These are phyloP conservation scores for Drosophila maculinotata DNA, from an alignment of 2,888 invertebrate species.

Conservation along the genomic window DNA sequence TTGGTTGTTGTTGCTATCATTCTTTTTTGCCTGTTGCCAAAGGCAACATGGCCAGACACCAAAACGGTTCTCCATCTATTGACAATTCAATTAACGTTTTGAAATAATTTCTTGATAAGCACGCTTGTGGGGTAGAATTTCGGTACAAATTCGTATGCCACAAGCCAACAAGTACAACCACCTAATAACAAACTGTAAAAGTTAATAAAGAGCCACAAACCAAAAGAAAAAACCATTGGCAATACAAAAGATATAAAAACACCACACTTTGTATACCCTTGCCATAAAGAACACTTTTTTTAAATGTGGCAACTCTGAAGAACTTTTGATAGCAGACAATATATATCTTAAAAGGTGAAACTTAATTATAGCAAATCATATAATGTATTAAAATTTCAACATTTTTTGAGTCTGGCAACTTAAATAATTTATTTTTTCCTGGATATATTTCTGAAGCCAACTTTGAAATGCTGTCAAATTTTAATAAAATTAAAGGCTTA, in stretches of 20 bases:
- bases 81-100: slow-evolving; percentile 79
- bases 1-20: slow-evolving; percentile 53
- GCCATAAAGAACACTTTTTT: no score
- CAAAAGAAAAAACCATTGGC: slow-evolving; percentile 7
- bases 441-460: no score
- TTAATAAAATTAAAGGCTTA: no score
- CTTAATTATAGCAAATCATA: no score
- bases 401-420: no score
- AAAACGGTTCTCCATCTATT: slow-evolving; percentile 66
- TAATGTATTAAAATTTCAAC: no score
- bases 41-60: slow-evolving; percentile 48
- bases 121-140: slow-evolving; percentile 31
- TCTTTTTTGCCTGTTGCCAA: slow-evolving; percentile 61
- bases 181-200: slow-evolving; percentile 59
- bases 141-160: slow-evolving; percentile 49
- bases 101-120: slow-evolving; percentile 76
- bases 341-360: no score
- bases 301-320: not conserved
- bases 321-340: not conserved
- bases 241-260: not conserved
- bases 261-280: slow-evolving; percentile 34
- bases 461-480: no score
- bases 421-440: no score
- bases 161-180: slow-evolving; percentile 28
- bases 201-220: slow-evolving; percentile 35